Evolutionary conservation across 1,140 invertebrate genomes (phyloP).

Genomic region (Armadillidium nasatum): DNA sequence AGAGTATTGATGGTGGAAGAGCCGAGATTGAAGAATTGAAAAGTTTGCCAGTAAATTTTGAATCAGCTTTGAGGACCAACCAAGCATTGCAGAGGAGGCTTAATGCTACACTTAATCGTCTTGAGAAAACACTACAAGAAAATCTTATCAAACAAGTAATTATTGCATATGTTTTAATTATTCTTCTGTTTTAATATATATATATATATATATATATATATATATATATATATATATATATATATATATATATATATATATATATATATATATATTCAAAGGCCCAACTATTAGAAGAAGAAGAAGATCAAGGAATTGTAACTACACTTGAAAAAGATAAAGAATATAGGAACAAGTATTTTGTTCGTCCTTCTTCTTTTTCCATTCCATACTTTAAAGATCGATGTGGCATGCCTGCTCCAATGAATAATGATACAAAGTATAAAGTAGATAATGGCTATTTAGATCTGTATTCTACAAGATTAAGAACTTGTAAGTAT

Average conservation of each 20-base stretch:
- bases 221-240: background rate
- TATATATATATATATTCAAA: constrained; percentile 22
- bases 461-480: constrained; percentile 35
- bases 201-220: too few relatives aligned
- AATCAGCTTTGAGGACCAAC: constrained; percentile 23
- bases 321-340: constrained; percentile 14
- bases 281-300: constrained; percentile 23
- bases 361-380: constrained; percentile 27
- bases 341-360: constrained; percentile 10
- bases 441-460: constrained; percentile 32
- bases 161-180: background rate
- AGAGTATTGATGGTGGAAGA: constrained; percentile 8
- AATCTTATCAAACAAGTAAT: constrained; percentile 20
- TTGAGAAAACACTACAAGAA: background rate
- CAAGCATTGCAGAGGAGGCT: constrained; percentile 26
- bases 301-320: background rate
- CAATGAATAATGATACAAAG: constrained; percentile 40
- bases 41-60: constrained; percentile 17
- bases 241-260: too few relatives aligned
- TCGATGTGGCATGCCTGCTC: constrained; percentile 32
- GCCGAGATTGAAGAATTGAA: constrained; percentile 8
- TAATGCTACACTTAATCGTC: constrained; percentile 4
- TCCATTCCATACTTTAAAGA: constrained; percentile 38
- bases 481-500: constrained; percentile 30
- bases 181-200: too few relatives aligned